A percentile compares a stretch with the other conserved stretches of the same genome.
phyloP scores from a whole-genome alignment of 2,797 vertebrate species.

The Amphiprion clarkii region DNA sequence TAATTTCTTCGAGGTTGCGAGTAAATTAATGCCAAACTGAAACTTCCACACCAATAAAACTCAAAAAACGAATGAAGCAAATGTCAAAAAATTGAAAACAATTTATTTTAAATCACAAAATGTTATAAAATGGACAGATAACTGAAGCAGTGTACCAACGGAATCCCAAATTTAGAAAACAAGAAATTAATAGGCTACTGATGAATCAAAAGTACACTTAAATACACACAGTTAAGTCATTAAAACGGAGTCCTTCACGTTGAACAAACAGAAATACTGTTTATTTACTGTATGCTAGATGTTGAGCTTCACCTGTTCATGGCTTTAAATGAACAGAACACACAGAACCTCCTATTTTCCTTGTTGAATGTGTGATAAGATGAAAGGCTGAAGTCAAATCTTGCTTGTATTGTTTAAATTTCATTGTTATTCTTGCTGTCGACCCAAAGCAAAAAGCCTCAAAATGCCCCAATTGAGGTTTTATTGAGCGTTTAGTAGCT shows the following conservation, averaged over 20 bases:
- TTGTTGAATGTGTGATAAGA: neutral
- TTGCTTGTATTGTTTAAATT: neutral
- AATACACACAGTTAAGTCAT: slow-evolving; percentile 12
- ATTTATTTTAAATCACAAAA: slow-evolving; percentile 83
- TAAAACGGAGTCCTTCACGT: neutral
- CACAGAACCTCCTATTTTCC: neutral
- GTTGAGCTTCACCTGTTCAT: no score
- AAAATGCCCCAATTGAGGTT: neutral
- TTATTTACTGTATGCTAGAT: no score
- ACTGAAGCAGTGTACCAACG: slow-evolving; percentile 59
- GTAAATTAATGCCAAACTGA: no score
- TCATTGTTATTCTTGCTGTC: no score
- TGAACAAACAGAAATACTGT: neutral
- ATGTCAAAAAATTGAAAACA: slow-evolving; percentile 74
- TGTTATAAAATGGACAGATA: slow-evolving; percentile 78
- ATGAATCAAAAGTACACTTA: slow-evolving; percentile 61
- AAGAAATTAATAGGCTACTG: slow-evolving; percentile 19
- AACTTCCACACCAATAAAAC: neutral
- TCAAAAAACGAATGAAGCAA: neutral
- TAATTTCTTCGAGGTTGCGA: no score
- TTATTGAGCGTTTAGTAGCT: neutral
- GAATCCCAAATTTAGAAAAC: slow-evolving; percentile 40
- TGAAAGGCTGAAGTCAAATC: neutral
- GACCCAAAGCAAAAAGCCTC: neutral
- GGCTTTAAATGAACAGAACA: neutral